These are phyloP conservation scores for Nycticorax nycticorax DNA, from an alignment of 2,113 vertebrate species.

Conservation along the genomic window DNA sequence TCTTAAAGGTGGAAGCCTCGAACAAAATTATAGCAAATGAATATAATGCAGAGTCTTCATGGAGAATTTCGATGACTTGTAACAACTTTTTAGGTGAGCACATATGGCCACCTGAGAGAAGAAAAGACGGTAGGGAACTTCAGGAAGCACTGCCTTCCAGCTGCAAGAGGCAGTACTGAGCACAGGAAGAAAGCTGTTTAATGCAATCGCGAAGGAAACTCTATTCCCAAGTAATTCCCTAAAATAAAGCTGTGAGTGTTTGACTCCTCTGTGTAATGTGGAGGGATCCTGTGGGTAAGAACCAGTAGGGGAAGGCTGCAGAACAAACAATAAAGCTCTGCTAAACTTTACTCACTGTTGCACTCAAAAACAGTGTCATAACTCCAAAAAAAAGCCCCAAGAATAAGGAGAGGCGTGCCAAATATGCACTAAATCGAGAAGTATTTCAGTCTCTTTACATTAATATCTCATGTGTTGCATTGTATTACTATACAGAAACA, in stretches of 20 bases:
- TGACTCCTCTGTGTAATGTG: fast-evolving
- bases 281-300: not conserved
- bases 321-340: not conserved
- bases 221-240: not conserved
- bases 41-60: not conserved
- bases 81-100: not conserved
- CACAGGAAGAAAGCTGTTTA: not conserved
- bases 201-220: not conserved
- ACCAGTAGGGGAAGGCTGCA: not conserved
- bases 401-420: not conserved
- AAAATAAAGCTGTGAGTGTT: not conserved
- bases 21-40: not conserved
- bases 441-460: not conserved
- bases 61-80: not conserved
- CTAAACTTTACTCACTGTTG: not conserved
- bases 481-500: not conserved
- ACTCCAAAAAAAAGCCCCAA: not conserved
- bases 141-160: not conserved
- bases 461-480: not conserved
- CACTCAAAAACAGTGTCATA: not conserved
- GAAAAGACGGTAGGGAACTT: fast-evolving
- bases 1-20: not conserved
- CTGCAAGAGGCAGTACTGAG: not conserved
- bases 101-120: not conserved
- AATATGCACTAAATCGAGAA: not conserved